Conservation (phyloP, 2,113 vertebrate genomes). For the Catharus minimus region DNA sequence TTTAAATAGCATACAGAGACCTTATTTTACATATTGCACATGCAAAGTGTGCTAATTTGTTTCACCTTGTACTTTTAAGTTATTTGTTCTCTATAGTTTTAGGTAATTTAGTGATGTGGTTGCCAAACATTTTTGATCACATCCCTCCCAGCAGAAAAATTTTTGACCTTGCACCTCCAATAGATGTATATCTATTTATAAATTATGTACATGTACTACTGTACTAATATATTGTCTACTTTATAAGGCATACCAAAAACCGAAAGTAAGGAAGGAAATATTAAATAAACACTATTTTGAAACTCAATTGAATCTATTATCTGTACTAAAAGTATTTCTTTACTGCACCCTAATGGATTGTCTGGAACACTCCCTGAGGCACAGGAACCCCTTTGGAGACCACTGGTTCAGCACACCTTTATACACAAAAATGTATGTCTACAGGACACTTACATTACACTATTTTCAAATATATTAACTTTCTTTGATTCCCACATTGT, state of each 20-base stretch:
- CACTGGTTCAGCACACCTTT: background rate
- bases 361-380: background rate
- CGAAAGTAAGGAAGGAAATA: background rate
- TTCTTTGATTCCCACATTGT: background rate
- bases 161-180: background rate
- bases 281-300: background rate
- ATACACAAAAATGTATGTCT: background rate
- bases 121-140: background rate
- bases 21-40: background rate
- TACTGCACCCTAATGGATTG: background rate
- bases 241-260: background rate
- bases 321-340: background rate
- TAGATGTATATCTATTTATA: background rate
- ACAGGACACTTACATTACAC: background rate
- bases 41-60: background rate
- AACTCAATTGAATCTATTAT: background rate
- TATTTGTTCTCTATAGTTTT: background rate
- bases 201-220: background rate
- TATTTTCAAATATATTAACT: background rate
- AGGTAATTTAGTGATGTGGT: background rate
- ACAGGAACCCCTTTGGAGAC: background rate
- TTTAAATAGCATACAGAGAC: background rate
- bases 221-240: background rate
- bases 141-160: background rate
- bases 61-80: background rate